A percentile compares a stretch with the other conserved stretches of the same genome.
phyloP scores from a whole-genome alignment of 2,113 vertebrate species.

The Eudorcas thomsonii region DNA sequence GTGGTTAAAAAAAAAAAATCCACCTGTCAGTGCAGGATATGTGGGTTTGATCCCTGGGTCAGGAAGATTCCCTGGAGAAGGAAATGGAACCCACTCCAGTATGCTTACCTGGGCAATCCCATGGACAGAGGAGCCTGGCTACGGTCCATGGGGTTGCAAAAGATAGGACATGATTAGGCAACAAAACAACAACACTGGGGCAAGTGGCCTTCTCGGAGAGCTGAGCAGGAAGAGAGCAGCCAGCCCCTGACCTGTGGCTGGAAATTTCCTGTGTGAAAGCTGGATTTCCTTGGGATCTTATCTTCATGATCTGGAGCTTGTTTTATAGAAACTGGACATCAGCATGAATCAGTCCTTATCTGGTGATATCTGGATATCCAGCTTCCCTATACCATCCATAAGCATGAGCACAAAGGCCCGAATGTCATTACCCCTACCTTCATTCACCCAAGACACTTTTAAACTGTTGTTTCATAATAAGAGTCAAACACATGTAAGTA shows the following conservation, averaged over 20 bases:
- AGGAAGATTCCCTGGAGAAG: not conserved
- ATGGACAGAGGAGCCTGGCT: not conserved
- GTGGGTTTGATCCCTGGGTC: not conserved
- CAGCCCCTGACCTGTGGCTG: not conserved
- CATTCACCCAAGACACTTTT: not conserved
- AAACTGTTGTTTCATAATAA: not conserved
- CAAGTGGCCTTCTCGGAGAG: not conserved
- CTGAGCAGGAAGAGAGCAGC: not conserved
- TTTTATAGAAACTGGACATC: not conserved
- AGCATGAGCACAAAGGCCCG: not conserved
- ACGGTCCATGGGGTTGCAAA: not conserved
- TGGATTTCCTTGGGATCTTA: not conserved
- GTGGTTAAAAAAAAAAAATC: not conserved
- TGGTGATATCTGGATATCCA: not conserved
- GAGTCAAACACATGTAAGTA: not conserved
- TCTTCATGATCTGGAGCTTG: not conserved
- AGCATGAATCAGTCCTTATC: not conserved
- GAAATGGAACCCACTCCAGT: not conserved
- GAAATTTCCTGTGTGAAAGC: not conserved
- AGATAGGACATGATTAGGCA: not conserved
- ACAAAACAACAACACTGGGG: not conserved
- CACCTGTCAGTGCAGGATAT: not conserved
- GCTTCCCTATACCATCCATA: not conserved
- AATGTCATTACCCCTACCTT: not conserved
- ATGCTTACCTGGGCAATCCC: not conserved